phyloP scores from a whole-genome alignment of 2,113 vertebrate species.

The Megaceryle maxima region DNA sequence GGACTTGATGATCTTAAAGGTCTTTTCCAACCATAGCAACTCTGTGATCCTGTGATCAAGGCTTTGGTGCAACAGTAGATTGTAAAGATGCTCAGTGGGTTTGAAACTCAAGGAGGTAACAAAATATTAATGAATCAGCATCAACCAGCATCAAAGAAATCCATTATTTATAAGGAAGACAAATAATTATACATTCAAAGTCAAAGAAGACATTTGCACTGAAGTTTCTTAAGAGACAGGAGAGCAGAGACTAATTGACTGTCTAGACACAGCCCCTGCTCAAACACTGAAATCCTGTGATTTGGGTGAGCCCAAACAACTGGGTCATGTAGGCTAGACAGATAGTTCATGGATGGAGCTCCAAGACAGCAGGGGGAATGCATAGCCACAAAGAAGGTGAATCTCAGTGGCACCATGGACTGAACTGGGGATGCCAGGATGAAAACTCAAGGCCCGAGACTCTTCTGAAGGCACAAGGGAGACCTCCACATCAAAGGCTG shows the following conservation, averaged over 20 bases:
- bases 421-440: not conserved
- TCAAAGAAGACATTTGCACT: not conserved
- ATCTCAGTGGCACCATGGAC: not conserved
- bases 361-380: not conserved
- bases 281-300: not conserved
- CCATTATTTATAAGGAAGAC: conserved; percentile 45
- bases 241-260: conserved; percentile 21
- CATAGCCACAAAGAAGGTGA: not conserved
- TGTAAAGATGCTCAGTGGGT: not conserved
- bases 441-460: not conserved
- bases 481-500: not conserved
- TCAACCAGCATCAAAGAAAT: conserved; percentile 32
- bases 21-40: no score
- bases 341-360: not conserved
- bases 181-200: conserved; percentile 53
- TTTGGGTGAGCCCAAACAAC: not conserved
- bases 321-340: not conserved
- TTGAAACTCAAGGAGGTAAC: conserved; percentile 29
- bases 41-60: not conserved
- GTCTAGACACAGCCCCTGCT: conserved; percentile 9
- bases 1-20: no score
- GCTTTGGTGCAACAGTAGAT: not conserved
- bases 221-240: conserved; percentile 4
- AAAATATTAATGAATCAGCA: conserved; percentile 53
- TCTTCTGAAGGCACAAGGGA: not conserved